phyloP scores from a whole-genome alignment of 2,888 invertebrate species.

The Ptilodon capucinus region DNA sequence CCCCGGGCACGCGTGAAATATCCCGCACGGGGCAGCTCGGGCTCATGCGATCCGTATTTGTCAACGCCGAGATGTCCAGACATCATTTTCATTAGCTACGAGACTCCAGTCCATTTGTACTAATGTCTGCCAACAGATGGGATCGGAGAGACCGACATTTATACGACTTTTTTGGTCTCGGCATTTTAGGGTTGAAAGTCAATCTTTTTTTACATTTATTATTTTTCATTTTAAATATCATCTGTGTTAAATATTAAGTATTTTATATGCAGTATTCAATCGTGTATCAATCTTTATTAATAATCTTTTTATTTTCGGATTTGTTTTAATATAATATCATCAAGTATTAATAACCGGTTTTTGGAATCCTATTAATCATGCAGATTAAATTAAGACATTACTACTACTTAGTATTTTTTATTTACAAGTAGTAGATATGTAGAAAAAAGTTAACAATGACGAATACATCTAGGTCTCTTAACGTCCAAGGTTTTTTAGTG shows the following conservation, averaged over 20 bases:
- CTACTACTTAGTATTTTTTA: not conserved
- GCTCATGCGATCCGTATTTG: conserved; percentile 54
- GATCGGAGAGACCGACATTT: conserved; percentile 24
- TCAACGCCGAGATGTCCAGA: conserved; percentile 48
- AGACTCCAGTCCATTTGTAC: conserved; percentile 61
- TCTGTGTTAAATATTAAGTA: too few relatives aligned
- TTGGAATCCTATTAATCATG: not conserved
- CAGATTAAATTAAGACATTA: not conserved
- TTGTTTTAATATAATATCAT: not conserved
- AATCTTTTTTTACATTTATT: too few relatives aligned
- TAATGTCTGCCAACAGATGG: conserved; percentile 53
- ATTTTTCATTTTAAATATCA: too few relatives aligned
- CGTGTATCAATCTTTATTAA: not conserved
- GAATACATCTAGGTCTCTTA: too few relatives aligned
- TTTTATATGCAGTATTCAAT: not conserved
- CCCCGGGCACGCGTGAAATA: conserved; percentile 50
- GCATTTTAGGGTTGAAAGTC: conserved; percentile 6
- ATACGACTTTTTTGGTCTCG: conserved; percentile 13
- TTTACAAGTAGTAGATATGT: too few relatives aligned
- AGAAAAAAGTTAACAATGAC: too few relatives aligned
- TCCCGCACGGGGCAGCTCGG: conserved; percentile 30
- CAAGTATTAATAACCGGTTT: not conserved
- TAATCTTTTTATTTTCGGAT: not conserved
- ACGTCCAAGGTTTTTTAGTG: too few relatives aligned
- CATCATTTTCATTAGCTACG: conserved; percentile 67